Evolutionary conservation across 2,797 vertebrate genomes (phyloP).

Genomic region (Sciurus vulgaris): DNA sequence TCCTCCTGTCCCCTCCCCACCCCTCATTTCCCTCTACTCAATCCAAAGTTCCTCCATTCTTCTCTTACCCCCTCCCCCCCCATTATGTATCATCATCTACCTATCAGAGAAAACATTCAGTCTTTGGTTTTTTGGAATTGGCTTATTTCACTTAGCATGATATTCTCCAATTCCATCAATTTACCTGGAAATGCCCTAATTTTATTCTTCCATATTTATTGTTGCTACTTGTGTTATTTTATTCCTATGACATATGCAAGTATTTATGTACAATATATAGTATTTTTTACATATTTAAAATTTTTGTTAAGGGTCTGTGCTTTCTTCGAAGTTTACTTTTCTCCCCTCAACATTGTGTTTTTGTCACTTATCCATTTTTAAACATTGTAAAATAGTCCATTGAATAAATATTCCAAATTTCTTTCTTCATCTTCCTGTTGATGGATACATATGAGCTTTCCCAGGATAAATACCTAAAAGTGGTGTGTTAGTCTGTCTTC

Average conservation of each 20-base stretch:
- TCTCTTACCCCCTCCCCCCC: no score
- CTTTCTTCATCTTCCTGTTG: background rate
- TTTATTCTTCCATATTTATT: background rate
- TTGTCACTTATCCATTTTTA: constrained; percentile 8
- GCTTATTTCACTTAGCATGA: no score
- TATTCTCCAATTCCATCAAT: no score
- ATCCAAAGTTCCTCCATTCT: no score
- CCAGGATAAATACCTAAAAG: background rate
- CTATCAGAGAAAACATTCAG: no score
- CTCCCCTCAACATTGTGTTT: background rate
- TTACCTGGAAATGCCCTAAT: no score
- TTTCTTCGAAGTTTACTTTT: background rate
- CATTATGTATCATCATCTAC: no score
- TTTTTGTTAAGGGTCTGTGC: background rate
- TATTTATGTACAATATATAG: background rate
- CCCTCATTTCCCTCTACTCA: no score
- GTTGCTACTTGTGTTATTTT: background rate
- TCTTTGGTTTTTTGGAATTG: no score
- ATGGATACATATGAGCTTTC: background rate
- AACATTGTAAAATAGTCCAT: background rate
- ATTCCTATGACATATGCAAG: background rate
- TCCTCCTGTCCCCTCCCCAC: no score
- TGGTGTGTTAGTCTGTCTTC: background rate
- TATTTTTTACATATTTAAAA: constrained; percentile 14
- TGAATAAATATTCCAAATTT: background rate